Conservation (phyloP, 2,888 invertebrate genomes). For the Cosmia pyralina region DNA sequence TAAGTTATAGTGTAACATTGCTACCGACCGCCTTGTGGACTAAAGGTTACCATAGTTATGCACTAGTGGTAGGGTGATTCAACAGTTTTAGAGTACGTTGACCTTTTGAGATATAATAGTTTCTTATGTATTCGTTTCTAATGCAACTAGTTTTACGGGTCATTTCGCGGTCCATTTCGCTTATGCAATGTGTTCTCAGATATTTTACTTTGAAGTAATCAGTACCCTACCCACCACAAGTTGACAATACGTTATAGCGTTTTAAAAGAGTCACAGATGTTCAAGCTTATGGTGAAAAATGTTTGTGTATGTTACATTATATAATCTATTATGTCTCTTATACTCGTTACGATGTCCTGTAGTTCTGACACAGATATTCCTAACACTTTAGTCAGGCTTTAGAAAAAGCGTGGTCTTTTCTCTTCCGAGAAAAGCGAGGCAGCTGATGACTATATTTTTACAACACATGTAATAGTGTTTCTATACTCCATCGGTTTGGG, state of each 20-base stretch:
- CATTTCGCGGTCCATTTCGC: neutral
- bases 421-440: too few species aligned
- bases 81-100: constrained; percentile 15
- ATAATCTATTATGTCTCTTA: too few species aligned
- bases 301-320: too few species aligned
- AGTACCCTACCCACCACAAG: neutral
- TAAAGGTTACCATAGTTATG: constrained; percentile 14
- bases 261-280: too few species aligned
- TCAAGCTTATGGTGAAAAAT: too few species aligned
- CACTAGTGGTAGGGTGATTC: neutral
- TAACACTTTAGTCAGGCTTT: too few species aligned
- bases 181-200: neutral
- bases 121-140: neutral
- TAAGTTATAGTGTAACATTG: neutral
- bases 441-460: too few species aligned
- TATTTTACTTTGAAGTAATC: neutral
- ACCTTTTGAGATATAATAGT: constrained; percentile 16
- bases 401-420: too few species aligned
- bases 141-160: constrained; percentile 5
- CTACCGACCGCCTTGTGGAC: neutral
- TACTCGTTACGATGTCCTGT: too few species aligned
- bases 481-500: too few species aligned
- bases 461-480: too few species aligned
- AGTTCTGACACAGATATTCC: too few species aligned
- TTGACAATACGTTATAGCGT: neutral